These are phyloP conservation scores for Tenebrio molitor DNA, from an alignment of 1,140 invertebrate species.

Conservation along the genomic window DNA sequence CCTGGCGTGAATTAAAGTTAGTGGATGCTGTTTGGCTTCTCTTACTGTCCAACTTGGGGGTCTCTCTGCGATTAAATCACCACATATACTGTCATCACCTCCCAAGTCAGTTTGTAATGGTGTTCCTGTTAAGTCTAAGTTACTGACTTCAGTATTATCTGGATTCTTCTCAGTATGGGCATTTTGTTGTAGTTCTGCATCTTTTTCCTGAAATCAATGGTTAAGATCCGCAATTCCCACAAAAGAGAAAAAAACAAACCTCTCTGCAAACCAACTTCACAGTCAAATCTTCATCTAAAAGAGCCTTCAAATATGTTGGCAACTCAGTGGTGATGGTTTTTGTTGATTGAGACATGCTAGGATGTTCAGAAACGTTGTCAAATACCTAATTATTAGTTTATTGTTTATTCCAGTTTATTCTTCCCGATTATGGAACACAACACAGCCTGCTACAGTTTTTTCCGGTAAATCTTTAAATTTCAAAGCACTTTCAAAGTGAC, in stretches of 20 bases:
- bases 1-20: slow-evolving; percentile 46
- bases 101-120: slow-evolving; percentile 52
- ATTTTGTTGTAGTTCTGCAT: not conserved
- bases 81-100: slow-evolving; percentile 6
- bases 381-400: too few species aligned
- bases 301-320: not conserved
- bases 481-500: too few species aligned
- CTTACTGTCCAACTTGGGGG: slow-evolving; percentile 41
- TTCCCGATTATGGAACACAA: too few species aligned
- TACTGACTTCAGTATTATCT: not conserved
- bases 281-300: not conserved
- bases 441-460: too few species aligned
- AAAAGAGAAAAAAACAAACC: not conserved
- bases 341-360: not conserved
- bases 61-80: slow-evolving; percentile 16
- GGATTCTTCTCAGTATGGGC: not conserved
- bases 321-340: slow-evolving; percentile 2
- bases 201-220: not conserved
- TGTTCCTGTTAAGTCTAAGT: slow-evolving; percentile 50
- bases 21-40: slow-evolving; percentile 47
- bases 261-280: not conserved
- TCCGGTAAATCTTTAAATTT: too few species aligned
- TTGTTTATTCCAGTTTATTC: too few species aligned
- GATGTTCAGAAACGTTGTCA: too few species aligned
- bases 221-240: not conserved